These are phyloP conservation scores for Arctocebus calabarensis DNA, from an alignment of 2,797 vertebrate species.

Conservation along the genomic window DNA sequence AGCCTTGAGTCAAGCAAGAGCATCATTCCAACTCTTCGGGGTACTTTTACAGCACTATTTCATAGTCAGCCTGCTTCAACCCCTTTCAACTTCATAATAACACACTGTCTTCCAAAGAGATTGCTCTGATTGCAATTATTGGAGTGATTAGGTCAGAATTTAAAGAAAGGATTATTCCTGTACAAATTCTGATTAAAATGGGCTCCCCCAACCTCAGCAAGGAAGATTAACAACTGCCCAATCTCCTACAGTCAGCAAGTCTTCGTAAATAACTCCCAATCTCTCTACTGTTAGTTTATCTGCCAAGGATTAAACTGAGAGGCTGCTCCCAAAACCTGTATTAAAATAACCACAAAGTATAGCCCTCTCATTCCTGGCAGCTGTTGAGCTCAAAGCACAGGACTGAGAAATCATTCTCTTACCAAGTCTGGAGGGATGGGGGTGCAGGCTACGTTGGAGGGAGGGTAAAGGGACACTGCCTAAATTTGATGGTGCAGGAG, in stretches of 20 bases:
- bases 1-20: neutral
- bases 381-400: conserved; percentile 4
- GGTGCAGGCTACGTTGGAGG: neutral
- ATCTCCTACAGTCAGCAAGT: conserved; percentile 86
- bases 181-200: conserved; percentile 91
- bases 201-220: conserved; percentile 83
- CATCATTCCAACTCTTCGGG: neutral
- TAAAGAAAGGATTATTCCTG: conserved; percentile 89
- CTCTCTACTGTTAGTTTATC: conserved; percentile 88
- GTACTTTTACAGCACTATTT: conserved; percentile 31
- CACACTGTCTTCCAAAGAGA: conserved; percentile 71
- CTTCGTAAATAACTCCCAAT: conserved; percentile 87
- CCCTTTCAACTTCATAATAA: conserved; percentile 48
- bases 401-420: conserved; percentile 49
- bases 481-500: neutral
- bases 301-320: conserved; percentile 86
- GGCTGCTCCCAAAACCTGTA: conserved; percentile 77
- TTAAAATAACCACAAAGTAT: conserved; percentile 65
- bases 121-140: conserved; percentile 80
- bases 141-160: conserved; percentile 85
- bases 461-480: neutral
- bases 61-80: neutral
- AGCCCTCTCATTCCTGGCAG: conserved; percentile 1
- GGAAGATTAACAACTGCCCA: conserved; percentile 86
- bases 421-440: neutral